Percentiles rank a stretch among this genome's conserved stretches.
Evolutionary conservation across 1,140 invertebrate genomes (phyloP).

Genomic region (Drosophila azteca): DNA sequence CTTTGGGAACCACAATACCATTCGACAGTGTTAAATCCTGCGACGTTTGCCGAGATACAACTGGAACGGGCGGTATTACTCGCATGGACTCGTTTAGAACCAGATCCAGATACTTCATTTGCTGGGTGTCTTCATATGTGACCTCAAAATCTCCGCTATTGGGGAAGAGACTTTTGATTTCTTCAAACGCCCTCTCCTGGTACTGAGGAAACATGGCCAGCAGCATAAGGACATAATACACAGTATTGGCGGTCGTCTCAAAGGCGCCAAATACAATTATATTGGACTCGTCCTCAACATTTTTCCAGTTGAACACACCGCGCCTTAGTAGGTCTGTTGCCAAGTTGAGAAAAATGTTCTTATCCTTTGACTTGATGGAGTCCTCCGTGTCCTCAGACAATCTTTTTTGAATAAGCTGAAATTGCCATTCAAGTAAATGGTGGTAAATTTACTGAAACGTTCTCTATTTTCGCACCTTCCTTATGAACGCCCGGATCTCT

Average conservation of each 20-base stretch:
- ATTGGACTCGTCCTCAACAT: slow-evolving; percentile 77
- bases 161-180: slow-evolving; percentile 86
- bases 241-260: slow-evolving; percentile 76
- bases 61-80: slow-evolving; percentile 74
- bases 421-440: too few species aligned
- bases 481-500: slow-evolving; percentile 62
- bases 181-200: slow-evolving; percentile 86
- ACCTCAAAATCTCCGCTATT: slow-evolving; percentile 79
- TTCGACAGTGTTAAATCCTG: slow-evolving; percentile 62
- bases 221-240: slow-evolving; percentile 64
- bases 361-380: slow-evolving; percentile 32
- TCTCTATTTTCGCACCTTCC: slow-evolving; percentile 31
- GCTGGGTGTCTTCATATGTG: slow-evolving; percentile 85
- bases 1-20: slow-evolving; percentile 57
- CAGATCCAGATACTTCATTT: slow-evolving; percentile 88
- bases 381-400: slow-evolving; percentile 31
- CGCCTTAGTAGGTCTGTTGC: slow-evolving; percentile 59
- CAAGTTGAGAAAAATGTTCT: slow-evolving; percentile 69
- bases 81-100: slow-evolving; percentile 87
- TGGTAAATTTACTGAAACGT: not conserved
- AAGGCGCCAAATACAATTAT: slow-evolving; percentile 76
- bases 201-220: slow-evolving; percentile 77
- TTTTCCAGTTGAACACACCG: slow-evolving; percentile 61
- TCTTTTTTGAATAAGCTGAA: slow-evolving; percentile 61
- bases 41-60: slow-evolving; percentile 64